Evolutionary conservation across 1,140 invertebrate species (phyloP).

Genomic region (Galleria mellonella): DNA sequence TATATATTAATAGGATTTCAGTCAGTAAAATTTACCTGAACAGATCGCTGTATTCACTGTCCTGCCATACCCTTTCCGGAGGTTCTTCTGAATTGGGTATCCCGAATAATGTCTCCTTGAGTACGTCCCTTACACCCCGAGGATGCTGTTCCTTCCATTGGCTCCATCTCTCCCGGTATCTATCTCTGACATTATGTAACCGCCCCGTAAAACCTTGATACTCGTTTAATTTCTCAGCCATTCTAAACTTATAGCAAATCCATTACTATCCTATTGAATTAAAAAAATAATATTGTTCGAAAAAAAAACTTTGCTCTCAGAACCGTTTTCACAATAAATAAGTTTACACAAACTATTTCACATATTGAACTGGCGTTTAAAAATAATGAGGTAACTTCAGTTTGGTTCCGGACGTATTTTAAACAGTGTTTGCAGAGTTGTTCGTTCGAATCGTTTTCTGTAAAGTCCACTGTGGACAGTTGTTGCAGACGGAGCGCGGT

Average conservation of each 20-base stretch:
- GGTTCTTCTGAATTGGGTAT: conserved; percentile 63
- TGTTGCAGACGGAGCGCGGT: conserved; percentile 32
- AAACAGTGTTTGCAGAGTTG: conserved; percentile 6
- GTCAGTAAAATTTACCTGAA: conserved; percentile 80
- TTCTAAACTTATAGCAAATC: conserved; percentile 12
- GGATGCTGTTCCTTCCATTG: conserved; percentile 77
- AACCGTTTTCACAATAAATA: too few species aligned
- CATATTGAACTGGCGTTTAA: neutral
- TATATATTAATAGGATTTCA: too few species aligned
- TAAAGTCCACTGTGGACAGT: neutral
- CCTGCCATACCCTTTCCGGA: conserved; percentile 51
- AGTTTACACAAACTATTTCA: neutral
- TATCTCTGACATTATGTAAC: conserved; percentile 80
- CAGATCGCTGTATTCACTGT: conserved; percentile 82
- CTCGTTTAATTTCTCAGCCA: conserved; percentile 85
- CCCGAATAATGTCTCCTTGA: conserved; percentile 52
- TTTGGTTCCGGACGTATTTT: conserved; percentile 2
- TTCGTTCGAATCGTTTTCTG: conserved; percentile 2
- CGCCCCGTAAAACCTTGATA: conserved; percentile 85
- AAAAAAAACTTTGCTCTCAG: too few species aligned
- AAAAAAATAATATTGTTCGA: too few species aligned
- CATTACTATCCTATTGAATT: too few species aligned
- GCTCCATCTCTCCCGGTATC: conserved; percentile 76
- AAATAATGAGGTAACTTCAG: neutral
- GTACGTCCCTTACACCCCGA: conserved; percentile 57